phyloP scores from a whole-genome alignment of 2,888 invertebrate species.

The Melipona bicolor region DNA sequence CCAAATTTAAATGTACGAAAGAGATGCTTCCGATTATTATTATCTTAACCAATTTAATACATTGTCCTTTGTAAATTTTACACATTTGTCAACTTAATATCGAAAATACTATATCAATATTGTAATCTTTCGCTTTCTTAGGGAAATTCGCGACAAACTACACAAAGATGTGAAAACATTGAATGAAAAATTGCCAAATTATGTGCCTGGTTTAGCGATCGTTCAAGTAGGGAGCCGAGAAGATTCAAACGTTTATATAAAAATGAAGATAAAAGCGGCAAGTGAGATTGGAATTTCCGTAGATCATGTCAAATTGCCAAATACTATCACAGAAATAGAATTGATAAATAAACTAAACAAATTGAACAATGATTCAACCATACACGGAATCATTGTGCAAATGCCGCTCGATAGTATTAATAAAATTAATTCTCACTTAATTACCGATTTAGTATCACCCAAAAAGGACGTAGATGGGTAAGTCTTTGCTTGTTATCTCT shows the following conservation, averaged over 20 bases:
- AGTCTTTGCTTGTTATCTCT: constrained; percentile 64
- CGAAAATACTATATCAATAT: not conserved
- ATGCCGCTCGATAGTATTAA: constrained; percentile 95
- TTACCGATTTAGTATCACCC: constrained; percentile 95
- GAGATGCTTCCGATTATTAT: not conserved
- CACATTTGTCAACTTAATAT: not conserved
- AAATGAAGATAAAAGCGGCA: constrained; percentile 97
- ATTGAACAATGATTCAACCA: constrained; percentile 92
- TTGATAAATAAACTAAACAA: constrained; percentile 88
- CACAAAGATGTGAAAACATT: constrained; percentile 88
- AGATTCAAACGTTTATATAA: constrained; percentile 99
- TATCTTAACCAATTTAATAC: not conserved
- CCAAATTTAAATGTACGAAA: constrained; percentile 45
- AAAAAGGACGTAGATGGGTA: constrained; percentile 98
- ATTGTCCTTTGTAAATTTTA: not conserved
- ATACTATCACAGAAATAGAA: constrained; percentile 92
- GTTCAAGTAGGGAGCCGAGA: constrained; percentile 98
- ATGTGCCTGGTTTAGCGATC: constrained; percentile 93
- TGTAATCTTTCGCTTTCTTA: constrained; percentile 79
- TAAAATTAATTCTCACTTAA: constrained; percentile 92
- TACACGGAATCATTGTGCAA: constrained; percentile 98
- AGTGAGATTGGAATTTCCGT: constrained; percentile 94
- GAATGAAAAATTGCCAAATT: constrained; percentile 86
- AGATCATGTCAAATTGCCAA: constrained; percentile 91
- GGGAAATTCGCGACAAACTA: constrained; percentile 90